Evolutionary conservation across 2,113 vertebrate genomes (phyloP), one percentile per base, ranked within the genome.

Genomic region (Melanostigma gelatinosum): DNA sequence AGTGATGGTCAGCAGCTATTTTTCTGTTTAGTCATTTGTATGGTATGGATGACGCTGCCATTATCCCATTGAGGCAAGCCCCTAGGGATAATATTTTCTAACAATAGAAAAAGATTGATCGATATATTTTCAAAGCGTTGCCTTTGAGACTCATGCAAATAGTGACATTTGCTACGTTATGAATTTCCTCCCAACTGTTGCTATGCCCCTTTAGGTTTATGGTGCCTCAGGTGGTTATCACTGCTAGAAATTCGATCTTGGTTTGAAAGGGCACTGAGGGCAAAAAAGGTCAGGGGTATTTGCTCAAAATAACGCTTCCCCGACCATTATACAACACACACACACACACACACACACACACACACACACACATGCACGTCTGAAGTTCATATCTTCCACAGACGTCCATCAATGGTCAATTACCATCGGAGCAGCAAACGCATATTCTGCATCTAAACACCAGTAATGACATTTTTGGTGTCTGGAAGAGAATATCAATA

Each of bases 261-360:
- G 80, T 87, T 84, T 87, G 69, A 91, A 88, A 88, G 86, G 75
- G 70, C 67, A 75, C 38, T 48, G 66, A 79, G 83, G 80, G 73
- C 68, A 79, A 67, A 34, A 57, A 90, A 90, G 87, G 83, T 87
- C 79, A 83, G 68, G 16, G 74, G 36, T 78, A 70, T 90, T 89
- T 90, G 63, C 69, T 89, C 50, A 24, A 80, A 90, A 82, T 83
- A 75, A 79, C 36, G 52, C 67, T 76, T 24, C 61, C 57, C 34
- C 29, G 15, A 38, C 36, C 27, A 6, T 52, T 50, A 46, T 54
- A 84, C 48, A 60, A 57, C 63, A 63, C 4, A 27, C 1, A 72
- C 42, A 73, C 20, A 54, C 16, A 22, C 12, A 27, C 1, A 73
- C 20, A 54, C 16, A 22, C 12, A 27, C 1, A 6, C 1, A 6